Conservation (phyloP, 2,888 invertebrate genomes). For the Agriotes lineatus region DNA sequence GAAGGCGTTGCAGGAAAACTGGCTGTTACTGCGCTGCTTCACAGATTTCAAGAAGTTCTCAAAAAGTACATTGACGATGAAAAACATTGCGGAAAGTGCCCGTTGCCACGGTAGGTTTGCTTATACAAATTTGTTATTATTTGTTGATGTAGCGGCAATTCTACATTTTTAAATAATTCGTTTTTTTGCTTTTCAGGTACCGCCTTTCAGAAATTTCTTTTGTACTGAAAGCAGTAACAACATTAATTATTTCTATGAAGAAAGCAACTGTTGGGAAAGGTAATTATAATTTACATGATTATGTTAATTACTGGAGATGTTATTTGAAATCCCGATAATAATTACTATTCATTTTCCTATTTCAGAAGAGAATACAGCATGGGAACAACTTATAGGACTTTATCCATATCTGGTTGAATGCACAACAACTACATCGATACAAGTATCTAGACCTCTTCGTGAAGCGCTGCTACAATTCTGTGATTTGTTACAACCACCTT, state of each 20-base stretch:
- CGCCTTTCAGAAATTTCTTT: constrained; percentile 96
- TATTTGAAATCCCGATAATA: no score
- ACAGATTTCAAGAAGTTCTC: constrained; percentile 93
- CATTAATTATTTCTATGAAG: constrained; percentile 91
- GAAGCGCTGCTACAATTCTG: constrained; percentile 91
- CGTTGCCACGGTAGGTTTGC: constrained; percentile 78
- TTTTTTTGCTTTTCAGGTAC: constrained; percentile 74
- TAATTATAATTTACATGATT: no score
- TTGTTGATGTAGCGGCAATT: no score
- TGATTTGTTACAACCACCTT: constrained; percentile 80
- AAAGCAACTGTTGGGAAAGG: constrained; percentile 90
- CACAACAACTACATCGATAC: constrained; percentile 83
- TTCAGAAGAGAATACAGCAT: constrained; percentile 88
- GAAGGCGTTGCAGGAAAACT: constrained; percentile 78
- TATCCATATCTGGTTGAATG: constrained; percentile 93
- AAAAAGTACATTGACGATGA: constrained; percentile 89
- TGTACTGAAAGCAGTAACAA: constrained; percentile 93
- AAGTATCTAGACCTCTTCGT: constrained; percentile 82
- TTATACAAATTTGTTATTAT: background rate
- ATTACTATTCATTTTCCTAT: constrained; percentile 46
- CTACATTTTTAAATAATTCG: background rate
- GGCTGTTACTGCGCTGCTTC: constrained; percentile 92
- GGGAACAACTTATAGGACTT: constrained; percentile 92
- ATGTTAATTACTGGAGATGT: no score
- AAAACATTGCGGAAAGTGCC: constrained; percentile 85